phyloP scores from a whole-genome alignment of 2,113 vertebrate genomes.

The Lonchura striata region DNA sequence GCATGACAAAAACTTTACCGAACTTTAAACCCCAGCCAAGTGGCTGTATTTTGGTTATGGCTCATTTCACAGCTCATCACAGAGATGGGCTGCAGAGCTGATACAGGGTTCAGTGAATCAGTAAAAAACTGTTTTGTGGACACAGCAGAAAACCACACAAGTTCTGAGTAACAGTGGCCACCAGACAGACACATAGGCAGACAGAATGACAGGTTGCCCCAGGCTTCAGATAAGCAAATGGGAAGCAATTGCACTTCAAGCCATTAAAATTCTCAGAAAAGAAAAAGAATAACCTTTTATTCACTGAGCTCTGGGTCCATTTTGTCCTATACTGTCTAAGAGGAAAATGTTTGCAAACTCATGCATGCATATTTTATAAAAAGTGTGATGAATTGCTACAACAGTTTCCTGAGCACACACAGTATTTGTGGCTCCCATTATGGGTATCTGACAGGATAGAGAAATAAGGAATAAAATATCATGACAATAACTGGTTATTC shows the following conservation, averaged over 20 bases:
- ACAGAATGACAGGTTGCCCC: neutral
- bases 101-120: neutral
- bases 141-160: neutral
- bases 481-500: neutral
- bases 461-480: neutral
- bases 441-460: neutral
- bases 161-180: fast-evolving
- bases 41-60: neutral
- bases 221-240: neutral
- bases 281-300: neutral
- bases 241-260: neutral
- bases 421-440: neutral
- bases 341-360: neutral
- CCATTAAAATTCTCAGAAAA: neutral
- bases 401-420: neutral
- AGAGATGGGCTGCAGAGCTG: neutral
- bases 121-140: neutral
- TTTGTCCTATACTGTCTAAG: neutral
- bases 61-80: neutral
- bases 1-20: fast-evolving
- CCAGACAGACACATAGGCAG: neutral
- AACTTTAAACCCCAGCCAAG: neutral
- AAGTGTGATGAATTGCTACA: neutral
- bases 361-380: neutral
- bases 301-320: neutral